Percentiles rank a stretch among this genome's conserved stretches.
phyloP scores from a whole-genome alignment of 2,113 vertebrate species.

The Pseudonaja textilis region DNA sequence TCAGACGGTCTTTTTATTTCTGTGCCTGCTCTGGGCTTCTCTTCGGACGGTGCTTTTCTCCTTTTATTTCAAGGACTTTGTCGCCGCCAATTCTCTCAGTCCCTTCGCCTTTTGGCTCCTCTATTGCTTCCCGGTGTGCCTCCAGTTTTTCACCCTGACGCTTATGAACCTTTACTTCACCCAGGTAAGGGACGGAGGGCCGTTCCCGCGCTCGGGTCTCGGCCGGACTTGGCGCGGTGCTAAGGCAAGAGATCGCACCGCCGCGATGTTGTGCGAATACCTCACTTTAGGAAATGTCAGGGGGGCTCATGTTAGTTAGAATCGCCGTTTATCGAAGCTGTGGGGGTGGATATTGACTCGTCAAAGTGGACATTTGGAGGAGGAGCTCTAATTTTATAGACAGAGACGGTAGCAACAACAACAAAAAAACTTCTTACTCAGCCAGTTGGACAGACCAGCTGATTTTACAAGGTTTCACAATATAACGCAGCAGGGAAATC shows the following conservation, averaged over 20 bases:
- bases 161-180: slow-evolving; percentile 97
- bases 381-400: background rate
- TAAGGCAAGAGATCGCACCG: background rate
- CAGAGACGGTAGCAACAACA: background rate
- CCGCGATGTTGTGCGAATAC: background rate
- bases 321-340: background rate
- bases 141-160: slow-evolving; percentile 97
- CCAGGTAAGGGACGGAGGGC: slow-evolving; percentile 77
- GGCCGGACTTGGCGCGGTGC: background rate
- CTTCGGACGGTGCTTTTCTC: slow-evolving; percentile 94
- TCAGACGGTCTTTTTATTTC: slow-evolving; percentile 95
- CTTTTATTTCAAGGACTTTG: slow-evolving; percentile 94
- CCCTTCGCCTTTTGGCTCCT: slow-evolving; percentile 96
- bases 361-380: slow-evolving; percentile 7
- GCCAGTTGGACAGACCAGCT: slow-evolving; percentile 19
- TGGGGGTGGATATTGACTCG: background rate
- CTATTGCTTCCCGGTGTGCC: slow-evolving; percentile 95
- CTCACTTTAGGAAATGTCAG: background rate
- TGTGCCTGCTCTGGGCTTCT: slow-evolving; percentile 95
- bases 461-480: slow-evolving; percentile 18
- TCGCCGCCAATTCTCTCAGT: slow-evolving; percentile 85
- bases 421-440: slow-evolving; percentile 9
- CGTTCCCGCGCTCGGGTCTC: slow-evolving; percentile 7
- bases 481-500: background rate
- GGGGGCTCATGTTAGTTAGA: background rate